Base-by-base conservation (phyloP, 2,797 vertebrate genomes). In the Sebastes minor region DNA sequence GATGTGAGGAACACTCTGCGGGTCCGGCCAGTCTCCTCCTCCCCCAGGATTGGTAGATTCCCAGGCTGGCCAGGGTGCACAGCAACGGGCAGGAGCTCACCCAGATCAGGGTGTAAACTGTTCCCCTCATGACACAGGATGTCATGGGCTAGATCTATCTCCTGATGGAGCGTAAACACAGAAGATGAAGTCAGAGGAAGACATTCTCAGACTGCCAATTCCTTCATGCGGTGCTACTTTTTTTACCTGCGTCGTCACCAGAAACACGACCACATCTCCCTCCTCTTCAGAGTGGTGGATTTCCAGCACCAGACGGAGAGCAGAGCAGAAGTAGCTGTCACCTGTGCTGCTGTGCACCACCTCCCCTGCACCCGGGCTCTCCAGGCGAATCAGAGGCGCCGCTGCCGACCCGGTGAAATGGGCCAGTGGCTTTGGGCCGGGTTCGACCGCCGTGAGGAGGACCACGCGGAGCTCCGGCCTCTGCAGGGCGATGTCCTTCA, bases 1-100 rank as follows among this genome's bases (percentile, higher is more conserved):
- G 95, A 96, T 30, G 97, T 97, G 72, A 98, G 89, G 13, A 97
- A 95, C 4, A 98, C 96, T 86, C 93, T 94, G 70, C 97, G 95
- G 68, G 75, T 62, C 33, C 82, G 94, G 33, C 83, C 82, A 42
- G 38, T 38, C 2, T 93, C 95, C 30, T 94, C 94, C 9, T 77
- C 73, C 18, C 59, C 63, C 63, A 3, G 76, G 77, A 82, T 76
- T 27, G 93, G 89, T 27, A 95, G 55, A 8, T 80, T 84, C 55
- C 96, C 93, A 22, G 87, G 89, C 78, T 93, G 94, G 20, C 90
- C 91, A 1, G 97, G 96, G 35, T 96, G 95, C 65, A 97, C 90
- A 28, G 96, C 89, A 27, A 98, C 60, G 0, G 96, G 96, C 70
- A 96, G 88, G 83, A 98, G 94, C 42, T 96, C 94, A 30, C 96